Base-by-base conservation (phyloP, 2,888 invertebrate genomes). In the Azorinus chamasolen region DNA sequence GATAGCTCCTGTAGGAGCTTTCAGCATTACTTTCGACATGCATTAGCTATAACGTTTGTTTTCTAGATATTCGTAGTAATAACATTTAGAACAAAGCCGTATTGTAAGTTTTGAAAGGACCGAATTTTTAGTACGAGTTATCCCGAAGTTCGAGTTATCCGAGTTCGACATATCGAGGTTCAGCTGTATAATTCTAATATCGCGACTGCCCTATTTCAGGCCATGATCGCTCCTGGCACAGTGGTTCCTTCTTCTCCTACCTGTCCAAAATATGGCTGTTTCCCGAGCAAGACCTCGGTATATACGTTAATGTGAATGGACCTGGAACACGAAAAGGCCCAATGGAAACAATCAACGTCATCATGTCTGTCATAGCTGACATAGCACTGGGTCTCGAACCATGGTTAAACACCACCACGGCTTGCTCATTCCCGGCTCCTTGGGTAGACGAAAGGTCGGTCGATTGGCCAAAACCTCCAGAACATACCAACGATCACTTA, bases 221-320 rank as follows among this genome's bases (percentile, higher is more conserved):
- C n/a, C 43, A 61, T 41, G 20, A 37, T 8, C 48, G 64, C 8
- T 12, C 55, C 1, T 80, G 62, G 66, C 81, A 81, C 62, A 72
- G 72, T 51, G 82, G 82, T 1, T 72, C 72, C 10, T 32, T 75
- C 5, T 78, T 75, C 53, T 54, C 78, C 6, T 78, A 72, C 39
- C 57, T 75, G 0, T 66, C 78, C 12, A 57, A 66, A 0, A n/a
- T 75, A 0, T 82, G 82, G 82, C 22, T 82, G 24, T 82, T 57
- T 55, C 75, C 75, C 1, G 69, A 78, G 18, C 24, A 68, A 2
- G 24, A 79, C 1, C 24, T 72, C 6, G 75, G 78, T 0, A n/a
- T 82, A 12, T 82, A 65, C 48, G 58, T 45, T 8, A 79, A 50
- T 22, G 27, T 66, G 0, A 82, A 82, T 54, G 82, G 82, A 0